Evolutionary conservation across 1,140 invertebrate species (phyloP), one percentile per base, ranked within the genome.

Genomic region (Drosophila pseudoobscura): DNA sequence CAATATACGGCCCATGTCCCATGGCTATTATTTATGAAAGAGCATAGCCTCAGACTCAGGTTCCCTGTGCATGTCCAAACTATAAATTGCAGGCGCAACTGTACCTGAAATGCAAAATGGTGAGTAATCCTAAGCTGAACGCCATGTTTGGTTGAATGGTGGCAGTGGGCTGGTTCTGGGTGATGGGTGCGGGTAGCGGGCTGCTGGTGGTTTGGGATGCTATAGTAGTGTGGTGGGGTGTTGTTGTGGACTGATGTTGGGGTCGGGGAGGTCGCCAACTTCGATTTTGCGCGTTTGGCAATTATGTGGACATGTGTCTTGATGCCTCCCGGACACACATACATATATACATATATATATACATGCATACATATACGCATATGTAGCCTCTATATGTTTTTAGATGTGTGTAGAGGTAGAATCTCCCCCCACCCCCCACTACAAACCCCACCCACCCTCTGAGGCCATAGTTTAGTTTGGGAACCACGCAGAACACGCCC

Each of bases 241-340:
- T 3, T 54, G 31, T 3, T 31, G 8, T 31, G 31, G 31, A 31
- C 17, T 29, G 39, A 29, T 50, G 44, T 43, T 44, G 46, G 62
- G 52, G 58, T 73, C 65, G 62, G 56, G 31, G 31, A 45, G 61
- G 64, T 69, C 65, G 66, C 71, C 71, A 39, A 75, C 80, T 85
- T 85, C 83, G 83, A 85, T 85, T 87, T 85, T 85, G 82, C 83
- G 82, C 82, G 83, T 87, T 87, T 88, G 83, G 78, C 82, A 87
- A 87, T 87, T 87, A 87, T 87, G 78, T 82, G 83, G 78, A 87
- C 82, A 88, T 87, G 82, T 85, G 82, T 85, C 82, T 85, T 84
- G 75, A 82, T 76, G 75, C 66, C 77, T 68, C 68, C 61, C 75
- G 35, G 35, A 39, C 77, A 76, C 72, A 79, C 62, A 35, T 44